Evolutionary conservation across 1,140 invertebrate genomes (phyloP).

Genomic region (Teleogryllus occipitalis): DNA sequence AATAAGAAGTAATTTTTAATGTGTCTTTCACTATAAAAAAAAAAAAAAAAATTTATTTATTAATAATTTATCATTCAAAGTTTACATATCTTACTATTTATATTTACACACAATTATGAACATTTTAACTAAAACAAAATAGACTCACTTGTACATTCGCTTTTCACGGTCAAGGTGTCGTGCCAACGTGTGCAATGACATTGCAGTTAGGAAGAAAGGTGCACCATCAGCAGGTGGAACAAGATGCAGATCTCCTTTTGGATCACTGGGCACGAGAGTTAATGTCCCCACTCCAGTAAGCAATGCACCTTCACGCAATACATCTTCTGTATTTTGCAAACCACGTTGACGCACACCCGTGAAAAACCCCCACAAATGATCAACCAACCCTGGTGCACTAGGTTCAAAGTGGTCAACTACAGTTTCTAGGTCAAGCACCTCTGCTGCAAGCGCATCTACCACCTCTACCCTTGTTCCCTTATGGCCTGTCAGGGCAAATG

Average conservation of each 20-base stretch:
- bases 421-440: slow-evolving; percentile 67
- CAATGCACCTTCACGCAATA: slow-evolving; percentile 62
- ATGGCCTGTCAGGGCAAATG: slow-evolving; percentile 58
- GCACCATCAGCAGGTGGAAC: slow-evolving; percentile 58
- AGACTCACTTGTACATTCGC: slow-evolving; percentile 45
- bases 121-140: neutral
- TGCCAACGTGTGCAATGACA: slow-evolving; percentile 52
- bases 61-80: too few relatives aligned
- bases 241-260: slow-evolving; percentile 47
- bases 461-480: slow-evolving; percentile 53
- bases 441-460: slow-evolving; percentile 58
- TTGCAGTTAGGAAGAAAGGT: slow-evolving; percentile 62
- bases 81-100: too few relatives aligned
- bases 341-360: slow-evolving; percentile 60
- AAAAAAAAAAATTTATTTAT: too few relatives aligned
- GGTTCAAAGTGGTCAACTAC: slow-evolving; percentile 68
- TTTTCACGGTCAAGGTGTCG: slow-evolving; percentile 58
- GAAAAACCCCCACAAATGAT: slow-evolving; percentile 73
- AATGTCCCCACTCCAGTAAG: slow-evolving; percentile 70
- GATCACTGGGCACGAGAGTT: slow-evolving; percentile 34
- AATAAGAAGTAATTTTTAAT: too few relatives aligned
- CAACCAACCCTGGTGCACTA: slow-evolving; percentile 55
- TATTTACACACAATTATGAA: too few relatives aligned
- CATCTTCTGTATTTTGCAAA: slow-evolving; percentile 68
- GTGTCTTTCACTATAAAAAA: too few relatives aligned